phyloP scores from a whole-genome alignment of 1,140 invertebrate species.

The Saccostrea glomerata region DNA sequence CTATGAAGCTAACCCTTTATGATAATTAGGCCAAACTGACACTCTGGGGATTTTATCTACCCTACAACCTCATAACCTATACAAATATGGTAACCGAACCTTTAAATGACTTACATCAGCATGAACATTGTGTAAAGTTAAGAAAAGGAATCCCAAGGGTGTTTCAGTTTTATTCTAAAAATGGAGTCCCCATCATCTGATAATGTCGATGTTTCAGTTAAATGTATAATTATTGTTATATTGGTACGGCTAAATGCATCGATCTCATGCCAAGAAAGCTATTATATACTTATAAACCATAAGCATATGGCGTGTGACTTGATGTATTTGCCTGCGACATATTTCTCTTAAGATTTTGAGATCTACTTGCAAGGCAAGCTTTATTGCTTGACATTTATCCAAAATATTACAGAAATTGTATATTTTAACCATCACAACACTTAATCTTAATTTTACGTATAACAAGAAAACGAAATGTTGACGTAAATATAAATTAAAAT shows the following conservation, averaged over 20 bases:
- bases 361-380: too few species aligned
- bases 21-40: background rate
- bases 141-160: background rate
- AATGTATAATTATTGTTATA: too few species aligned
- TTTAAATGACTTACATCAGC: background rate
- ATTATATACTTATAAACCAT: too few species aligned
- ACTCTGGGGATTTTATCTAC: background rate
- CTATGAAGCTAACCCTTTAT: conserved; percentile 5
- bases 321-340: too few species aligned
- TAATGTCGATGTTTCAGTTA: background rate
- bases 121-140: background rate
- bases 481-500: background rate
- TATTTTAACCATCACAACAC: background rate
- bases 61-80: background rate
- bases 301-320: too few species aligned
- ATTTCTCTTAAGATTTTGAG: too few species aligned
- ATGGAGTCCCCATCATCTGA: background rate
- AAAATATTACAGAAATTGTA: background rate
- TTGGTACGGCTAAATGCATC: too few species aligned
- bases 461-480: background rate
- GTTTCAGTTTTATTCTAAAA: background rate
- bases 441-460: background rate
- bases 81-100: background rate
- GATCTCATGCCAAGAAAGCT: too few species aligned
- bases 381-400: background rate